Evolutionary conservation across 2,797 vertebrate species (phyloP), one percentile per base, ranked within the genome.

Genomic region (Galagoides demidoff): DNA sequence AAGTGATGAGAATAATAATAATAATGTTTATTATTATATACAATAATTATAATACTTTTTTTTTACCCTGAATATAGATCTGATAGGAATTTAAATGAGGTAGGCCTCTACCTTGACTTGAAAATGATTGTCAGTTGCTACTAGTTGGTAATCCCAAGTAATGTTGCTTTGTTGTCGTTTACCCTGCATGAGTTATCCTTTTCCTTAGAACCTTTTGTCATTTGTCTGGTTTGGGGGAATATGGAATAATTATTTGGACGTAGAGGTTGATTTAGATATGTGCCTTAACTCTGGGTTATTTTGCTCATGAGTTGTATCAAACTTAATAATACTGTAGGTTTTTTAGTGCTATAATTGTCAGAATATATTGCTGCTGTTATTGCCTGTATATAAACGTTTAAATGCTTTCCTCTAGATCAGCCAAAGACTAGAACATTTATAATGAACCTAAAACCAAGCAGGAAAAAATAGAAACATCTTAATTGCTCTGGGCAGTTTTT

Each of bases 251-350:
- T 91, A 63, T 84, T 95, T 90, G 91, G 64, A 95, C 29, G 70
- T 23, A 63, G 34, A 13, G 39, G 22, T 86, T 95, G 70, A 89
- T 93, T 74, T 94, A 86, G 63, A n/a, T 84, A 37, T 1, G 27
- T 94, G 31, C 76, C 16, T 94, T 89, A 84, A 70, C 31, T 89
- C 55, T 55, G 34, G 83, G 25, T 94, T 96, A 59, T 92, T 92
- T 94, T 92, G 64, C 71, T 76, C 2, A 25, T 73, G 64, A 93
- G 31, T 78, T 95, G 39, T 91, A n/a, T 92, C 87, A 89, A 73
- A 57, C 43, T 45, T 88, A 92, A 66, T 86, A 64, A 74, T 70
- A 52, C 43, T 83, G 55, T 78, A 74, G 63, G 20, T 57, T 68
- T 94, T 86, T 84, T 31, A 78, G 34, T 89, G 57, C n/a, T 92